Evolutionary conservation across 2,888 invertebrate genomes (phyloP).

Genomic region (Dryobotodes eremita): DNA sequence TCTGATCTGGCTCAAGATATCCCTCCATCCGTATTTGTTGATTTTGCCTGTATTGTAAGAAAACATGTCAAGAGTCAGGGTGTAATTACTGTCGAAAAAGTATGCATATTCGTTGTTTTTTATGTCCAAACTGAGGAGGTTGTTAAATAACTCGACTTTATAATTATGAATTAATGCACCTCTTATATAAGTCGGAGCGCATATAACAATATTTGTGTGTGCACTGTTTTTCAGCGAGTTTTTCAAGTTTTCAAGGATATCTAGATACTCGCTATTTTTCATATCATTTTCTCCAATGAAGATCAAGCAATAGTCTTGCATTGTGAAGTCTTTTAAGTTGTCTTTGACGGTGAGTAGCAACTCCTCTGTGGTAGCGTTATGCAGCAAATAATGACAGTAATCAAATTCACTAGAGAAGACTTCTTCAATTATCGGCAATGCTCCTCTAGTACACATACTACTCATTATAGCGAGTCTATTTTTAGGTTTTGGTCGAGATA

Average conservation of each 20-base stretch:
- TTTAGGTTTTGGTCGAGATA: neutral
- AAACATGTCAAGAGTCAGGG: slow-evolving; percentile 3
- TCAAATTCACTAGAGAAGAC: neutral
- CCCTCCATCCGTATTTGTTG: neutral
- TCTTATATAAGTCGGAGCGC: too few species aligned
- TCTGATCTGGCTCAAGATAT: neutral
- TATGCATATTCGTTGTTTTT: too few species aligned
- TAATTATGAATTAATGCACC: too few species aligned
- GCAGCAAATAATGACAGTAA: slow-evolving; percentile 4
- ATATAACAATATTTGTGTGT: too few species aligned
- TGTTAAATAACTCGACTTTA: too few species aligned
- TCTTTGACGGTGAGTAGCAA: neutral
- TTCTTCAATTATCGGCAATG: neutral
- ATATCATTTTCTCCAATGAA: slow-evolving; percentile 2
- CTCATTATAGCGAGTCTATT: slow-evolving; percentile 8
- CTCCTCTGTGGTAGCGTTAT: neutral
- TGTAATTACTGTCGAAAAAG: too few species aligned
- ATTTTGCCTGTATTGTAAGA: neutral
- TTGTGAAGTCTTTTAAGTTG: neutral
- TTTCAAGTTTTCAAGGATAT: too few species aligned
- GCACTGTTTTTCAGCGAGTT: too few species aligned
- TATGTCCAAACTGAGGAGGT: too few species aligned
- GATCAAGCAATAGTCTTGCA: neutral
- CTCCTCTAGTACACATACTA: neutral
- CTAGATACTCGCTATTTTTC: too few species aligned